Evolutionary conservation across 1,140 invertebrate genomes (phyloP).

Genomic region (Temnothorax curvispinosus): DNA sequence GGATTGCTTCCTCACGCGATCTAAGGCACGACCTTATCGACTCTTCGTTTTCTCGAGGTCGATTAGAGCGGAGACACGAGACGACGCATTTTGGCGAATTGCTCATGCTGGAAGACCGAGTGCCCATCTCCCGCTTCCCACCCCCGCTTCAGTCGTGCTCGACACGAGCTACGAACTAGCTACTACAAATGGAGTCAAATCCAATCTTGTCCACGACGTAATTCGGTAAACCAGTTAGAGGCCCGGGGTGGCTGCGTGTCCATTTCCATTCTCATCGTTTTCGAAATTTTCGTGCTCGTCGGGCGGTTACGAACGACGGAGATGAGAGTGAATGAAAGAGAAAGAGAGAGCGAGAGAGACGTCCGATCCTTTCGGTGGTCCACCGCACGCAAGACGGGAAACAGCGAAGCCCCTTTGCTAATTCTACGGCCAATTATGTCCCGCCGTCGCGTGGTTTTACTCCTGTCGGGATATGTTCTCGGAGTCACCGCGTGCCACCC

Average conservation of each 20-base stretch:
- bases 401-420: constrained; percentile 75
- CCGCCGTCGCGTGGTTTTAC: constrained; percentile 70
- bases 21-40: constrained; percentile 45
- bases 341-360: background rate
- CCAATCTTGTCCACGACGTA: constrained; percentile 77
- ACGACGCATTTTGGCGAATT: constrained; percentile 74
- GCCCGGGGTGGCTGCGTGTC: constrained; percentile 65
- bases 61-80: constrained; percentile 57
- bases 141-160: background rate
- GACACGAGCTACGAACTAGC: constrained; percentile 43
- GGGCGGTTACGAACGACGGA: background rate
- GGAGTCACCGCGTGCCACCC: constrained; percentile 31
- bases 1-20: constrained; percentile 38
- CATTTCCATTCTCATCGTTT: constrained; percentile 78
- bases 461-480: constrained; percentile 61
- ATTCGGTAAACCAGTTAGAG: constrained; percentile 80
- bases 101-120: constrained; percentile 58
- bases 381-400: constrained; percentile 74
- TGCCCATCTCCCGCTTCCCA: constrained; percentile 32
- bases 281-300: constrained; percentile 73
- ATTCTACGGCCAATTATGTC: constrained; percentile 81
- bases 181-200: constrained; percentile 74
- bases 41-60: constrained; percentile 49
- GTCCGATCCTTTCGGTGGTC: constrained; percentile 65
- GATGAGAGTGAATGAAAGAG: background rate